Evolutionary conservation across 2,113 vertebrate species (phyloP).

Genomic region (Notiomystis cincta): DNA sequence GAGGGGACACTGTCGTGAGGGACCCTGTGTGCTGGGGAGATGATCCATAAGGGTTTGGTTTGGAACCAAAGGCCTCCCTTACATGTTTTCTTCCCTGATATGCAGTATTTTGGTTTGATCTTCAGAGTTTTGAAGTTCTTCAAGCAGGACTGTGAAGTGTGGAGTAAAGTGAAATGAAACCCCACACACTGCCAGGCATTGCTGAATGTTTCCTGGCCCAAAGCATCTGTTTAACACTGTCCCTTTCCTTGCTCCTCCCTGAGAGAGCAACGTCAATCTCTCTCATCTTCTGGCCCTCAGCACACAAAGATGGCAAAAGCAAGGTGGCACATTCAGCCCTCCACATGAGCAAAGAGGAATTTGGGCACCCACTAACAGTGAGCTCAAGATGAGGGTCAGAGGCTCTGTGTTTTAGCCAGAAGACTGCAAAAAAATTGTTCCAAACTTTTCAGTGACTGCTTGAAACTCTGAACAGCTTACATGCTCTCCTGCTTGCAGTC

Average conservation of each 20-base stretch:
- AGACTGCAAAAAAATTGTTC: background rate
- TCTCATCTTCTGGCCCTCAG: background rate
- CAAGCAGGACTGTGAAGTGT: background rate
- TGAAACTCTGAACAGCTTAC: background rate
- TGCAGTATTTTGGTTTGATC: background rate
- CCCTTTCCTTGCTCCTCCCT: background rate
- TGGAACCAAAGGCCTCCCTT: background rate
- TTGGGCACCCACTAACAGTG: background rate
- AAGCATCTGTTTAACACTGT: background rate
- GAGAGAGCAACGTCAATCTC: background rate
- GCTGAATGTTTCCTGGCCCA: background rate
- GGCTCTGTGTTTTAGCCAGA: background rate
- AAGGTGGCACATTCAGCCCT: background rate
- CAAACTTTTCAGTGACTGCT: background rate
- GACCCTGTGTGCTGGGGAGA: background rate
- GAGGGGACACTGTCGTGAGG: fast-evolving
- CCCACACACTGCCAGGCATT: fast-evolving
- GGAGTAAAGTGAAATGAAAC: background rate
- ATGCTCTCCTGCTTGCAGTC: background rate
- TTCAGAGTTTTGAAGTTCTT: background rate
- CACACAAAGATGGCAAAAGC: background rate
- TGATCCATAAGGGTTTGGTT: background rate
- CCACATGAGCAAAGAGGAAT: background rate
- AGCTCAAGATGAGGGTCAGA: background rate
- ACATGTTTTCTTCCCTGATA: background rate